Base-by-base conservation (phyloP, 1,140 invertebrate genomes). In the Notospermus geniculatus region DNA sequence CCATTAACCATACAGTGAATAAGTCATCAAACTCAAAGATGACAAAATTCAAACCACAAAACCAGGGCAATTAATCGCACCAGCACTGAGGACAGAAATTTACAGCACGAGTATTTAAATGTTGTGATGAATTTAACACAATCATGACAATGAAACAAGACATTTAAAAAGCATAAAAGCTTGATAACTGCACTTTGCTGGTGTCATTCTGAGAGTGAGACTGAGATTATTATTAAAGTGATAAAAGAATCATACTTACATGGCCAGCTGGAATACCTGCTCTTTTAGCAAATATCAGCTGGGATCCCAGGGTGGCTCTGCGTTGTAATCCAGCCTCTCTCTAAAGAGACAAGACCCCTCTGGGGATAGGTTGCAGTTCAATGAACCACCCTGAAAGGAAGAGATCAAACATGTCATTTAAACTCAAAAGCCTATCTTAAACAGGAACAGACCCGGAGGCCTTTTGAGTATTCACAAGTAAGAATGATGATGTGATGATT, bases 311-410 rank as follows among this genome's bases (percentile, higher is more conserved):
- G 90, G 90, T 79, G 90, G 90, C 84, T 91, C 89, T 77, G 88
- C 89, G 88, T 91, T 90, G 83, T 91, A 87, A 79, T 87, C 87
- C 80, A 90, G 87, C 82, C 89, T 89, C 84, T 84, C 75, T 72
- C 73, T 74, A 68, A 77, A 74, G 57, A 79, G 83, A 77, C 75
- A 81, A 80, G 82, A 83, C 79, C 84, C 84, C 70, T 80, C 78
- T 66, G 76, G 76, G 72, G 32, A 36, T 15, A 7, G 32, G 32
- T 36, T 36, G 32, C 4, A 15, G 32, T 36, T 36, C 32, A 15
- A 15, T 36, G 32, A 36, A 36, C 32, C 32, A 7, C 32, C 32
- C 32, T 36, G 32, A 7, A 36, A 36, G 15, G 5, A 36, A 36
- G 32, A 36, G n/a, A 36, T 4, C 32, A 36, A 4, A 36, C 32